Evolutionary conservation across 2,888 invertebrate species (phyloP), one percentile per base, ranked within the genome.

Genomic region (Aleiodes testaceus): DNA sequence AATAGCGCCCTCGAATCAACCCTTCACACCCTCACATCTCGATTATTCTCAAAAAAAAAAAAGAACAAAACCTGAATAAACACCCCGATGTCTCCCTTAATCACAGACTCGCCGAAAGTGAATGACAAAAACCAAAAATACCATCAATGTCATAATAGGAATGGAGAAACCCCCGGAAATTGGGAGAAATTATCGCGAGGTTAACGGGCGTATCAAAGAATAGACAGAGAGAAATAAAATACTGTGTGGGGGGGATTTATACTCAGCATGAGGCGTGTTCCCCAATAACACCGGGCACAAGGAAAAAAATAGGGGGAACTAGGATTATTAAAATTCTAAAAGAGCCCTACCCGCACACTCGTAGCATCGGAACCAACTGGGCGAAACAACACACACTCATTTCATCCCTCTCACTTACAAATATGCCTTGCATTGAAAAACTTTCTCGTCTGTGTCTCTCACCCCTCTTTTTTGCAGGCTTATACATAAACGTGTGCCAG

Each of bases 201-300:
- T 69, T 69, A 71, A 71, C 55, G 75, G 74, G 72, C 77, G 73
- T 14, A 70, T 70, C 71, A 65, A 66, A 72, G 70, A 73, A 73
- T 72, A 71, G 70, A 67, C 50, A 59, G 18, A n/a, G 20, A 36
- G 12, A 20, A 44, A 16, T 16, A 47, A 16, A 47, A 14, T 47
- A 47, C 14, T 47, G 14, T 26, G 26, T 3, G 26, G 26, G 20
- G 61, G 78, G 74, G 72, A 75, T 77, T 80, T 75, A 77, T 77
- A 69, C 82, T 70, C 83, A 72, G 82, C 81, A 76, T 83, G 82
- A 79, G 84, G 83, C 81, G 81, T 80, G 82, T 78, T 78, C 81
- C 80, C 79, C 79, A 80, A 77, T 82, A 82, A 83, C 81, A 80
- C 79, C 75, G 78, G 82, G 82, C 82, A 83, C 84, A 82, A 82